These are phyloP conservation scores for Pararge aegeria DNA, from an alignment of 1,140 invertebrate species.

Conservation along the genomic window DNA sequence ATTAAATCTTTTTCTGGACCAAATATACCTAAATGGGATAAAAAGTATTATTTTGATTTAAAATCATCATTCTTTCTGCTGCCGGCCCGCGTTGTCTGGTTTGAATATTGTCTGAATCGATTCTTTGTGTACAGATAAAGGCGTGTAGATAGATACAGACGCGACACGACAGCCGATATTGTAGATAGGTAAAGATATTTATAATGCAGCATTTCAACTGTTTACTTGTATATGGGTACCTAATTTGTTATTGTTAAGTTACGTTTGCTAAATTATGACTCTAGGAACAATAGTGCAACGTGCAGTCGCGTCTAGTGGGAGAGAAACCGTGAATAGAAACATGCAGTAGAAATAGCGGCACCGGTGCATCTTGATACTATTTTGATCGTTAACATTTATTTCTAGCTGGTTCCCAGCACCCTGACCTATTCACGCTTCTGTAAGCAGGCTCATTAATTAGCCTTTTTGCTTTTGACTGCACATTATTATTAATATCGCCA, in stretches of 20 bases:
- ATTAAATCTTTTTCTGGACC: too few relatives aligned
- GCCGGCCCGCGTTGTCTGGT: too few relatives aligned
- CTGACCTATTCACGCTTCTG: conserved; percentile 58
- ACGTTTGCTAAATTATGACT: too few relatives aligned
- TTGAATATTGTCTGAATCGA: not conserved
- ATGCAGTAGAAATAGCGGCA: not conserved
- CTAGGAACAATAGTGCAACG: too few relatives aligned
- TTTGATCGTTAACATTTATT: conserved; percentile 60
- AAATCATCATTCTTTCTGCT: too few relatives aligned
- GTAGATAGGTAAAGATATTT: not conserved
- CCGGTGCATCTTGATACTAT: conserved; percentile 41
- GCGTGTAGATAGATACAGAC: not conserved
- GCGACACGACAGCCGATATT: not conserved
- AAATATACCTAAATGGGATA: too few relatives aligned
- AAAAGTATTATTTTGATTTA: too few relatives aligned
- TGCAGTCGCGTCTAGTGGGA: too few relatives aligned
- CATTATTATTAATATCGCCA: not conserved
- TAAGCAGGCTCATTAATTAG: conserved; percentile 40
- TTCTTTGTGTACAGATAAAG: not conserved
- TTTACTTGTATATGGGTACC: not conserved
- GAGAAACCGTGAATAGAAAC: not conserved
- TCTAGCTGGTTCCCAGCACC: conserved; percentile 51
- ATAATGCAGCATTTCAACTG: not conserved
- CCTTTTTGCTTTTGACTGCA: conserved; percentile 3
- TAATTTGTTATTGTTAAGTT: not conserved